Base-by-base conservation (phyloP, 2,113 vertebrate genomes). In the Gobiocypris rarus region DNA sequence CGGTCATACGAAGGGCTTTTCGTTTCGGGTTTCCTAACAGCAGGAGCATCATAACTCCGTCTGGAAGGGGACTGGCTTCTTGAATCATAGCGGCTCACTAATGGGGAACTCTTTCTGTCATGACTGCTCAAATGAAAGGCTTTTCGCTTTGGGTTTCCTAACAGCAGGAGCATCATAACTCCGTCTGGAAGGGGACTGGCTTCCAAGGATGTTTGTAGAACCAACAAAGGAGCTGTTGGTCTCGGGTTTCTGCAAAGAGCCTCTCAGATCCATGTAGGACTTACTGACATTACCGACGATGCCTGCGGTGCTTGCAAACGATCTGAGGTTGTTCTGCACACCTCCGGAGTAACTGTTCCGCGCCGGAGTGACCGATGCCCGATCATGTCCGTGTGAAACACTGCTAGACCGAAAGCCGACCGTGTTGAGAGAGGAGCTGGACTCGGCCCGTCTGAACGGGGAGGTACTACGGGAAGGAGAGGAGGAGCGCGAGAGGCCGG, bases 201-300 rank as follows among this genome's bases (percentile, higher is more conserved):
- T n/a, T 15, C 88, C 89, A 58, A 84, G 86, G 13, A 91, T 91
- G 69, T 9, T 86, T 86, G 45, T 83, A 5, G 10, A 87, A 78
- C 3, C 84, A 74, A 0, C 89, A 34, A 41, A 10, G 75, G 83
- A 84, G 71, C 78, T 84, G 17, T 67, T 89, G 4, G 9, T 73
- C 41, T 93, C 93, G 0, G 86, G 80, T 85, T 91, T 93, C 41
- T 82, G 86, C 65, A 93, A 86, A 41, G 91, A 87, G 56, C 87
- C 92, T 87, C 90, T 92, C 73, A 93, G 92, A 69, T 93, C 90
- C 41, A 91, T 88, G 56, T 92, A 58, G 0, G 91, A 85, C 85
- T 91, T 91, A 24, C 38, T 67, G n/a, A 78, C 14, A 41, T 10
- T 79, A 67, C 61, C 81, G 24, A 74, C 52, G 1, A 84, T 82